Evolutionary conservation across 1,140 invertebrate species (phyloP).

Genomic region (Mizuhopecten yessoensis): DNA sequence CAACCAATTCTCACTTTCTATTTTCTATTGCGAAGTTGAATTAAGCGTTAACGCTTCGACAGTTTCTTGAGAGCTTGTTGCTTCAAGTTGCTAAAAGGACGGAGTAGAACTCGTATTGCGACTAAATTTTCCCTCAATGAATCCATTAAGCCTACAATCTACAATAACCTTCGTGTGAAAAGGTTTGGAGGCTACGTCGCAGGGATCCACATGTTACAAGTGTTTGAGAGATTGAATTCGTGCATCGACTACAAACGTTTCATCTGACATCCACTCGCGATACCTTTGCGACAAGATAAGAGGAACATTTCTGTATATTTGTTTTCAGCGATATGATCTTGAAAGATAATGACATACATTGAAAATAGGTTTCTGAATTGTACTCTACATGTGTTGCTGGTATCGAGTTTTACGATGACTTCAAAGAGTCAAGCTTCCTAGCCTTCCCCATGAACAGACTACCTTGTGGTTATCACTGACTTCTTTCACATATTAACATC

Average conservation of each 20-base stretch:
- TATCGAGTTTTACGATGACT: neutral
- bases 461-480: neutral
- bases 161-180: constrained; percentile 35
- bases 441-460: neutral
- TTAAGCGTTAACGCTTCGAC: constrained; percentile 23
- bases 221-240: constrained; percentile 33
- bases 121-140: neutral
- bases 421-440: neutral
- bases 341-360: neutral
- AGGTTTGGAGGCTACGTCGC: neutral
- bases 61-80: constrained; percentile 1
- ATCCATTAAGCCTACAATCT: constrained; percentile 7
- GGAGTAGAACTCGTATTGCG: neutral
- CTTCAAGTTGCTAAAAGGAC: constrained; percentile 39
- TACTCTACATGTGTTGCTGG: constrained; percentile 12
- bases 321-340: neutral
- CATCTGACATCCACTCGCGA: neutral
- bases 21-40: constrained; percentile 24
- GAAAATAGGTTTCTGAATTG: neutral
- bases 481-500: constrained; percentile 8
- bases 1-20: constrained; percentile 38
- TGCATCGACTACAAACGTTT: constrained; percentile 15
- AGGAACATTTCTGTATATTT: constrained; percentile 24
- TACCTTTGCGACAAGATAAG: constrained; percentile 5
- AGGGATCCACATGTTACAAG: neutral